Evolutionary conservation across 2,113 vertebrate genomes (phyloP).

Genomic region (Paramormyrops kingsleyae): DNA sequence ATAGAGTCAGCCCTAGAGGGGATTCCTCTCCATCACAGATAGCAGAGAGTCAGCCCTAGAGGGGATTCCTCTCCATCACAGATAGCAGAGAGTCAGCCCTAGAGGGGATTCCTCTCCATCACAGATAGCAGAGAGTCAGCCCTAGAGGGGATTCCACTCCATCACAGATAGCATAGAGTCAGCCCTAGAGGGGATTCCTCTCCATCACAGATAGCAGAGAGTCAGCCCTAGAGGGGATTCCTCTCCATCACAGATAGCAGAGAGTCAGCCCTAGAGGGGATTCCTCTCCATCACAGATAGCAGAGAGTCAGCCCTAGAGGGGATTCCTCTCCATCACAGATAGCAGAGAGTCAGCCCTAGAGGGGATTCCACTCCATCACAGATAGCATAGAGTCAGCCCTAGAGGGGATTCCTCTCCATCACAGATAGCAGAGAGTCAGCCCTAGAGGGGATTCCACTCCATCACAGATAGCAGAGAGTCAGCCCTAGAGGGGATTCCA

Average conservation of each 20-base stretch:
- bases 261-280: too few relatives aligned
- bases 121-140: too few relatives aligned
- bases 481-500: not conserved
- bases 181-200: not conserved
- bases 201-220: not conserved
- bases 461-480: not conserved
- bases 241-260: not conserved
- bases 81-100: too few relatives aligned
- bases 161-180: not conserved
- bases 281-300: not conserved
- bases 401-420: not conserved
- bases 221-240: not conserved
- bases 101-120: not conserved
- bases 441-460: not conserved
- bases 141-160: not conserved
- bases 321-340: not conserved
- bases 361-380: not conserved
- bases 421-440: too few relatives aligned
- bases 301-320: too few relatives aligned
- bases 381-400: too few relatives aligned
- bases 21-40: too few relatives aligned
- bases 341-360: too few relatives aligned
- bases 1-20: too few relatives aligned
- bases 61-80: not conserved
- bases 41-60: too few relatives aligned